Base-by-base conservation (phyloP, 2,113 vertebrate genomes). In the Cinclus cinclus region DNA sequence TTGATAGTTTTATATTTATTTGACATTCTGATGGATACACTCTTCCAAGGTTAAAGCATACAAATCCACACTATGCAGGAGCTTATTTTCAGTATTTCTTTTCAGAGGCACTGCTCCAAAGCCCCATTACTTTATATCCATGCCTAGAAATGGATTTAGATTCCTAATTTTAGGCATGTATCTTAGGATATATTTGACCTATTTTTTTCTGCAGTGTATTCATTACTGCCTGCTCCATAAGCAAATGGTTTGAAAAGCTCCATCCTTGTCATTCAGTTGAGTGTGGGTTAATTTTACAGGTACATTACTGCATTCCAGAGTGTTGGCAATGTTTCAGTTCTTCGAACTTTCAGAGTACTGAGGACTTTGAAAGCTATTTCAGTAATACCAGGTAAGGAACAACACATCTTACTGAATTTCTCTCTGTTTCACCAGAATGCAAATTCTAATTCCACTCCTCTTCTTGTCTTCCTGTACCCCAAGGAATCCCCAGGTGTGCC, bases 281-380 rank as follows among this genome's bases (percentile, higher is more conserved):
- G 7, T 25, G 11, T 83, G 83, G 13, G 71, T 80, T 93, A 4
- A 65, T 84, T 95, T 94, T 94, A 10, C 68, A 97, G 96, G 65
- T 97, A 94, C 31, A 4, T 78, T n/a, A 75, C 65, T 42, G 5
- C 65, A 22, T 68, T 3, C 49, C 35, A 4, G 1, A 17, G 8
- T 16, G 1, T 13, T 9, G 31, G 77, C 39, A 96, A 92, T 5
- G 94, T 99, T 97, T 99, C 99, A 89, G 97, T 98, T 91, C 98
- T 99, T 92, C 97, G 98, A 96, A 99, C 98, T 33, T 99, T 99
- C 98, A 98, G 99, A 96, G 98, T 99, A 69, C 97, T 99, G 92
- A 98, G 99, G 96, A 99, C 98, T 90, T 97, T 99, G 93, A 99
- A 99, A 98, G 99, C 99, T 50, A 98, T 99, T 97, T 99, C 99